These are phyloP conservation scores for Branchellion lobata DNA, from an alignment of 2,888 invertebrate genomes.

Conservation along the genomic window DNA sequence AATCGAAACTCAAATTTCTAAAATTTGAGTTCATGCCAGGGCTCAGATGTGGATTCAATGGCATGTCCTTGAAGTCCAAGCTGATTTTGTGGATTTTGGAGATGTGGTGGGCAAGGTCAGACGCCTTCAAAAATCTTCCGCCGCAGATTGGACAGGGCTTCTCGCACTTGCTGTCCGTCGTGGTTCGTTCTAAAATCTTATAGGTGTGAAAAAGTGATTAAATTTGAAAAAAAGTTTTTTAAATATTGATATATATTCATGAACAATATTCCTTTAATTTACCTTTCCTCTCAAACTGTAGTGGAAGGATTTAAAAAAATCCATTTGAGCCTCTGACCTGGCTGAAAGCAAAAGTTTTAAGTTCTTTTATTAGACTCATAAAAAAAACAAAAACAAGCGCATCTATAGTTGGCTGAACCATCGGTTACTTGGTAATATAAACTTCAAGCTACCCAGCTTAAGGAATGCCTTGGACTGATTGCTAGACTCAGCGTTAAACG, in stretches of 20 bases:
- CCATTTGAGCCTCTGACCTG: not conserved
- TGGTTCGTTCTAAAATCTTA: not conserved
- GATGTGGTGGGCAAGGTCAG: slow-evolving; percentile 43
- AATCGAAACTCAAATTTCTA: too few species aligned
- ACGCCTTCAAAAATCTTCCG: slow-evolving; percentile 38
- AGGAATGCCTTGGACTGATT: too few species aligned
- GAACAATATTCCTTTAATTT: too few species aligned
- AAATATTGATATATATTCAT: too few species aligned
- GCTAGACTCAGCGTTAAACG: too few species aligned
- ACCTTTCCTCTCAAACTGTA: not conserved
- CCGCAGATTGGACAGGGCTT: slow-evolving; percentile 45
- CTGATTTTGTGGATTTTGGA: slow-evolving; percentile 42
- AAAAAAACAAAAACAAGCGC: too few species aligned
- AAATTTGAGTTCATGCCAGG: not conserved
- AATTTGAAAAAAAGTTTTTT: too few species aligned
- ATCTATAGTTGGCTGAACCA: too few species aligned
- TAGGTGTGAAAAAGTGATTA: not conserved
- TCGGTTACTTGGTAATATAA: too few species aligned
- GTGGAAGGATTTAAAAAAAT: not conserved
- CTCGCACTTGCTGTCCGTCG: not conserved
- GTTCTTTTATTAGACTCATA: too few species aligned
- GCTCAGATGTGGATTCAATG: not conserved
- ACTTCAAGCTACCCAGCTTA: too few species aligned
- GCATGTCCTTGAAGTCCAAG: slow-evolving; percentile 11
- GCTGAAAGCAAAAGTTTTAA: too few species aligned